Evolutionary conservation across 2,888 invertebrate genomes (phyloP).

Genomic region (Lepidocyrtinus sp.): DNA sequence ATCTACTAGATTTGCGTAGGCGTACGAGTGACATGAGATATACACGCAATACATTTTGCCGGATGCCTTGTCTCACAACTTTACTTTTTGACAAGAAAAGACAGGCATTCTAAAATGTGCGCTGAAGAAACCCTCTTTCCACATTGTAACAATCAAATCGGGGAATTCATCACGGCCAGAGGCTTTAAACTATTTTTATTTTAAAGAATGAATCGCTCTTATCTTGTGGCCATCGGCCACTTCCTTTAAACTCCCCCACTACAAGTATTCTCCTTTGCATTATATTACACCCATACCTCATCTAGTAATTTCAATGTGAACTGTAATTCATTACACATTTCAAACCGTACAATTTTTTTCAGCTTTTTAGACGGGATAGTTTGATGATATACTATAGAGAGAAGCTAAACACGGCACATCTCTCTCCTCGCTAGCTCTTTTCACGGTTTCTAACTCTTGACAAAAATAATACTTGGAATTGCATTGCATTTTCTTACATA

Average conservation of each 20-base stretch:
- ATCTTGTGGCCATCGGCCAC: constrained; percentile 41
- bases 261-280: not conserved
- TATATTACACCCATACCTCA: not conserved
- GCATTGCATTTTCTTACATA: constrained; percentile 45
- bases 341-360: too few relatives aligned
- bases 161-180: constrained; percentile 26
- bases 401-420: too few relatives aligned
- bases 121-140: constrained; percentile 1
- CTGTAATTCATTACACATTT: constrained; percentile 7
- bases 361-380: too few relatives aligned
- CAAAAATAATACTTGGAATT: constrained; percentile 31
- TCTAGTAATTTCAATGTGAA: not conserved
- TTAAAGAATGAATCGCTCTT: constrained; percentile 38
- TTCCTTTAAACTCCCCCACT: constrained; percentile 38
- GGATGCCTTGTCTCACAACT: constrained; percentile 2
- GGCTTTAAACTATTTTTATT: constrained; percentile 25
- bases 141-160: not conserved
- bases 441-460: constrained; percentile 18
- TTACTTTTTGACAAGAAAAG: not conserved
- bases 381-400: too few relatives aligned
- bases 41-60: not conserved
- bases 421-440: not conserved
- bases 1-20: constrained; percentile 35
- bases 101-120: not conserved
- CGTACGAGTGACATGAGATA: constrained; percentile 44